Conservation (phyloP, 2,113 vertebrate species). For the Lepidothrix coronata region DNA sequence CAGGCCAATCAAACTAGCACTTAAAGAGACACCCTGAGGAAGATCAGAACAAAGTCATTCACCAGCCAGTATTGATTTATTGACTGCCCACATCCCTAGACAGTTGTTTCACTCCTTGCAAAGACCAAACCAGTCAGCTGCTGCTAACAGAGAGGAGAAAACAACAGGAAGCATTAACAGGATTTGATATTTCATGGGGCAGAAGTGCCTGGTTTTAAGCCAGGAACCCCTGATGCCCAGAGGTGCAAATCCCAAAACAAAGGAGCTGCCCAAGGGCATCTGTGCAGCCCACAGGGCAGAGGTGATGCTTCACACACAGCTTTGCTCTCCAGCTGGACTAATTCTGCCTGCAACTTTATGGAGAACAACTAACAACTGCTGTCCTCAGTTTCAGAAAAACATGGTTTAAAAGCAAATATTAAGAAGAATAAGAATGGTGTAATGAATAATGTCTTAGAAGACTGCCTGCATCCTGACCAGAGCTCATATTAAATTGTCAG, state of each 20-base stretch:
- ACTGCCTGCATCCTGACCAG: background rate
- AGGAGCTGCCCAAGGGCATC: background rate
- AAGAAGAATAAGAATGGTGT: background rate
- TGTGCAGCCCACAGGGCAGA: background rate
- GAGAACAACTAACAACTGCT: background rate
- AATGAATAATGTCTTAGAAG: background rate
- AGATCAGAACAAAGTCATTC: background rate
- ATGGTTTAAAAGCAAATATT: background rate
- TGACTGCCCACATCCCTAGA: background rate
- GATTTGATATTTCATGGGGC: background rate
- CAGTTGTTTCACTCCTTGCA: background rate
- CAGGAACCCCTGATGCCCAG: background rate
- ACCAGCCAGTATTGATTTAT: background rate
- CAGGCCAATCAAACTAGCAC: background rate
- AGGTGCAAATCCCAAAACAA: background rate
- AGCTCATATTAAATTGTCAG: background rate
- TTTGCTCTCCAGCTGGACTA: background rate
- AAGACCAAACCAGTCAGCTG: background rate
- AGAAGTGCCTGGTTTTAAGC: background rate
- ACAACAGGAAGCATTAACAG: background rate
- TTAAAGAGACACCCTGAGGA: background rate
- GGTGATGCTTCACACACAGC: background rate
- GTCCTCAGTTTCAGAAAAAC: background rate
- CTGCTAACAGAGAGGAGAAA: background rate
- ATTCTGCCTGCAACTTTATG: background rate